Evolutionary conservation across 2,888 invertebrate genomes (phyloP).

Genomic region (Hydriomena furcata): DNA sequence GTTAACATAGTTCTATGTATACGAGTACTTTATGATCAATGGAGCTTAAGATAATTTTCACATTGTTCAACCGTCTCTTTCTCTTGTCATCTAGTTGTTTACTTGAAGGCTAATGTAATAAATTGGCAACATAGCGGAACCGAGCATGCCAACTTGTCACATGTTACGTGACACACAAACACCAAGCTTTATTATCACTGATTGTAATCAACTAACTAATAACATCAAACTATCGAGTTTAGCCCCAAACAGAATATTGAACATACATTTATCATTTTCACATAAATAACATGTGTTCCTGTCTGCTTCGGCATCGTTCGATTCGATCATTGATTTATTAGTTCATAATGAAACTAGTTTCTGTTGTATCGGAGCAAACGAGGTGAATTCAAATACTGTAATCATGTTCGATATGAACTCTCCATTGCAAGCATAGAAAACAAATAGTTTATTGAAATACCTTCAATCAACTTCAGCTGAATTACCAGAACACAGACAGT

Average conservation of each 20-base stretch:
- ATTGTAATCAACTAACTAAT: constrained; percentile 38
- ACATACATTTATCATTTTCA: constrained; percentile 65
- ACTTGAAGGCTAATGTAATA: constrained; percentile 22
- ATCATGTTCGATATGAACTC: constrained; percentile 44
- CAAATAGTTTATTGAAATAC: constrained; percentile 55
- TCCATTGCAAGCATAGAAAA: constrained; percentile 46
- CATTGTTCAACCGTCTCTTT: too few species aligned
- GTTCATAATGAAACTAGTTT: constrained; percentile 78
- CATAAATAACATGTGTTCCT: constrained; percentile 68
- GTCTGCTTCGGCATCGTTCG: constrained; percentile 66
- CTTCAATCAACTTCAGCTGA: constrained; percentile 19
- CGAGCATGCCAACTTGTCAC: constrained; percentile 28
- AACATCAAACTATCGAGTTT: constrained; percentile 41
- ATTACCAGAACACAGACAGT: constrained; percentile 26
- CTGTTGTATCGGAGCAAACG: constrained; percentile 50
- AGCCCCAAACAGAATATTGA: constrained; percentile 43
- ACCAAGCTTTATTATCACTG: constrained; percentile 28
- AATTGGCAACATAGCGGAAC: constrained; percentile 32
- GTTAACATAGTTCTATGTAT: background rate
- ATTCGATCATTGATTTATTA: constrained; percentile 78
- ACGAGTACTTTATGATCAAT: too few species aligned
- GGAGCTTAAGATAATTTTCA: too few species aligned
- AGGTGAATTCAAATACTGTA: constrained; percentile 36
- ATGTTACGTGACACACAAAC: constrained; percentile 24
- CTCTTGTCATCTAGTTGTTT: background rate